phyloP scores from a whole-genome alignment of 2,113 vertebrate genomes.

The Pampusana beccarii region DNA sequence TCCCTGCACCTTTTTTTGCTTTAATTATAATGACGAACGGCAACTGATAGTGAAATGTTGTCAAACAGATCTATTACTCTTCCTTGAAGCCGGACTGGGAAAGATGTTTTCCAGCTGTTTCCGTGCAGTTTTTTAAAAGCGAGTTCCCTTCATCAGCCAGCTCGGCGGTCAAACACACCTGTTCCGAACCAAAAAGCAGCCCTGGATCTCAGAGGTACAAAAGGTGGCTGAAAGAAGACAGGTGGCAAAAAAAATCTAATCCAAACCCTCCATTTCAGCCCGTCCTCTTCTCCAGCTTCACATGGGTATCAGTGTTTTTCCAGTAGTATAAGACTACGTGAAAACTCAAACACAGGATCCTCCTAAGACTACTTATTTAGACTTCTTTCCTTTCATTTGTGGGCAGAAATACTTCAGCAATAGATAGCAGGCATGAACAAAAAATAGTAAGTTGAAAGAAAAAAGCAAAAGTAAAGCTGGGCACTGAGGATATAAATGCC shows the following conservation, averaged over 20 bases:
- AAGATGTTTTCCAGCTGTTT: constrained; percentile 33
- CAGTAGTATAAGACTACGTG: not conserved
- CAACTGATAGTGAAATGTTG: not conserved
- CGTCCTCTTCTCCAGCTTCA: not conserved
- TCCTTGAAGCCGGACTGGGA: not conserved
- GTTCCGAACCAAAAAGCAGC: not conserved
- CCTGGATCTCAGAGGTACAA: not conserved
- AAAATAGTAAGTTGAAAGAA: not conserved
- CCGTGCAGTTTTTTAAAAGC: not conserved
- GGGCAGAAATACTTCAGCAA: not conserved
- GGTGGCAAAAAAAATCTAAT: not conserved
- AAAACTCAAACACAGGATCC: not conserved
- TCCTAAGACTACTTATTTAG: not conserved
- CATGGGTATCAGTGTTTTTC: not conserved
- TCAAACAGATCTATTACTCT: not conserved
- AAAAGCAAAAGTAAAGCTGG: not conserved
- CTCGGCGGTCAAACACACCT: not conserved
- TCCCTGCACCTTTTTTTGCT: not conserved
- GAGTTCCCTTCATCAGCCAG: not conserved
- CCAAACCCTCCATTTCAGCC: not conserved
- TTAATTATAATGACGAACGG: not conserved
- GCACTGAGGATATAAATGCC: not conserved
- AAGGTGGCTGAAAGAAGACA: not conserved
- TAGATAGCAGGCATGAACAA: not conserved
- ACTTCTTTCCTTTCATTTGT: not conserved